A percentile compares a stretch with the other conserved stretches of the same genome.
Evolutionary conservation across 2,113 vertebrate genomes (phyloP).

Genomic region (Crotalus horridus): DNA sequence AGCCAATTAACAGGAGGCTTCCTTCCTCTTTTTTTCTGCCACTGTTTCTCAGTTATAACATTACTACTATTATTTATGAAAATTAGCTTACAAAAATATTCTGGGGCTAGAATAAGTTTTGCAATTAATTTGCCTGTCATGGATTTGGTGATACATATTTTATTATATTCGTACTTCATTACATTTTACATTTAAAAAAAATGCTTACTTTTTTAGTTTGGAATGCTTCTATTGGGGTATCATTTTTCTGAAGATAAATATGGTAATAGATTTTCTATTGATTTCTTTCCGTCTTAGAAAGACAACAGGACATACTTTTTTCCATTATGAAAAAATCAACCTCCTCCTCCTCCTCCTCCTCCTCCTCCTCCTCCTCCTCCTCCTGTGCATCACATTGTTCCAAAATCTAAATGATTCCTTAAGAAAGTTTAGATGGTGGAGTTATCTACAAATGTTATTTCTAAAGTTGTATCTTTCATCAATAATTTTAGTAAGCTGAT

Average conservation of each 20-base stretch:
- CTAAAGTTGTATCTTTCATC: too few species aligned
- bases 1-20: not conserved
- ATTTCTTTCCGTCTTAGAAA: not conserved
- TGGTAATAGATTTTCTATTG: not conserved
- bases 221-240: not conserved
- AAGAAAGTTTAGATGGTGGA: not conserved
- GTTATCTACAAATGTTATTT: not conserved
- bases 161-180: not conserved
- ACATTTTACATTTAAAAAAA: not conserved
- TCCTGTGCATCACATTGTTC: not conserved
- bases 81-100: not conserved
- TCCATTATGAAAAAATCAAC: too few species aligned
- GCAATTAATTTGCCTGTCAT: not conserved
- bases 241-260: not conserved
- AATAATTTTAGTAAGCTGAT: too few species aligned
- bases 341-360: not conserved
- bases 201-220: not conserved
- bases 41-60: not conserved
- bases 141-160: not conserved
- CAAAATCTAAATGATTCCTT: not conserved
- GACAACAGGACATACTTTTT: not conserved
- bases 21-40: not conserved
- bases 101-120: not conserved
- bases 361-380: not conserved
- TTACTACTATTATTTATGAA: not conserved